Evolutionary conservation across 2,113 vertebrate species (phyloP), one percentile per base, ranked within the genome.

Genomic region (Perca flavescens): DNA sequence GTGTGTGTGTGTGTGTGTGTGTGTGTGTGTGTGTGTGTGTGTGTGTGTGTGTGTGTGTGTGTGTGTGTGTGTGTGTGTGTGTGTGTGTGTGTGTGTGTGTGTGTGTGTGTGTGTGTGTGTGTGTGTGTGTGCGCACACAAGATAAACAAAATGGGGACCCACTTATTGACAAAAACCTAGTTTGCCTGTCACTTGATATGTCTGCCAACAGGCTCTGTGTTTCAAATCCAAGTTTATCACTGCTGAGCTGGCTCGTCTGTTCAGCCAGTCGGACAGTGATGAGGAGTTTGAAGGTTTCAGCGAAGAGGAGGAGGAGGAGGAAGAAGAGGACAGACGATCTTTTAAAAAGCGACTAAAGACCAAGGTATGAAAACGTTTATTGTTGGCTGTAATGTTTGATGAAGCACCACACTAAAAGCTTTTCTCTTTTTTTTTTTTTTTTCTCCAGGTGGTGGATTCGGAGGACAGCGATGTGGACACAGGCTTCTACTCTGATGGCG

Each of bases 251-350:
- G 94, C 64, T 25, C 95, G 78, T 71, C 95, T 97, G 91, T 98
- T 99, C 93, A 97, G 97, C 87, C 97, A 98, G 82, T 96, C 96
- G 0, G 98, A 97, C 90, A 97, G 96, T 22, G 97, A 99, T 83
- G 96, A 96, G 80, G 96, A 89, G 6, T 99, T 99, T 77, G 95
- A 97, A 93, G 97, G 98, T 4, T 99, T 99, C 34, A 8, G 91
- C 0, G 89, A 88, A 19, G 90, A 93, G 3, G 91, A 87, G 25
- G 36, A 43, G n/a, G n/a, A n/a, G 25, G 36, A 43, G 52, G 76
- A 66, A 87, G 6, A 89, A 91, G 82, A 93, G 79, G 0, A 93
- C 91, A 49, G 86, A 94, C 77, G 85, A 84, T 40, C 8, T 53
- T 61, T 67, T 8, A 87, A 69, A 77, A 87, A 82, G 72, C 71